Conservation (phyloP, 53 echinoderm and acorn worm species). For the Glandiceps talaboti region DNA sequence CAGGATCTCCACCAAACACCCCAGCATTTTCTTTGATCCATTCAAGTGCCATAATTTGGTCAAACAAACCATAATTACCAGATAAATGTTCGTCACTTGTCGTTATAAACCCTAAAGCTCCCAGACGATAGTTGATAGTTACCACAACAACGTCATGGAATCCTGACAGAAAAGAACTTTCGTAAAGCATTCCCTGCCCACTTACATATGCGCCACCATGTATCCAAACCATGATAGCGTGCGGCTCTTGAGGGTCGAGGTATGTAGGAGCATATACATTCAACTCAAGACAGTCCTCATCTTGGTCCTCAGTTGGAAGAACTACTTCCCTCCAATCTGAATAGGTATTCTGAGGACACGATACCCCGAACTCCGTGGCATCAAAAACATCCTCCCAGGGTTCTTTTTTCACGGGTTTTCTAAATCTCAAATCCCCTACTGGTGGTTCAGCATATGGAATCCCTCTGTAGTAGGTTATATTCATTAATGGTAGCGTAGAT, state of each 20-base stretch:
- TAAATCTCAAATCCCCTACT: background rate
- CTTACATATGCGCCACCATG: conserved; percentile 70
- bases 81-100: conserved; percentile 39
- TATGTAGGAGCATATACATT: conserved; percentile 53
- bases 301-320: conserved; percentile 15
- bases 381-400: background rate
- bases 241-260: conserved; percentile 17
- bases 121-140: conserved; percentile 68
- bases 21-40: conserved; percentile 64
- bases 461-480: background rate
- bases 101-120: conserved; percentile 62
- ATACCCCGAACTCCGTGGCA: background rate
- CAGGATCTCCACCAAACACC: conserved; percentile 63
- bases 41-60: conserved; percentile 49
- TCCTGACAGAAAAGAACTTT: conserved; percentile 50
- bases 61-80: conserved; percentile 75
- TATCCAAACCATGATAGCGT: conserved; percentile 73
- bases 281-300: conserved; percentile 73
- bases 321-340: background rate
- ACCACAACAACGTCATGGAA: conserved; percentile 74
- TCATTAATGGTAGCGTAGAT: background rate
- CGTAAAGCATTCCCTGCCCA: conserved; percentile 56
- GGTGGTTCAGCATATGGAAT: background rate
- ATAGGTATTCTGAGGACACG: background rate
- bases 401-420: background rate